Evolutionary conservation across 2,113 vertebrate species (phyloP).

Genomic region (Herpetotheres cachinnans): DNA sequence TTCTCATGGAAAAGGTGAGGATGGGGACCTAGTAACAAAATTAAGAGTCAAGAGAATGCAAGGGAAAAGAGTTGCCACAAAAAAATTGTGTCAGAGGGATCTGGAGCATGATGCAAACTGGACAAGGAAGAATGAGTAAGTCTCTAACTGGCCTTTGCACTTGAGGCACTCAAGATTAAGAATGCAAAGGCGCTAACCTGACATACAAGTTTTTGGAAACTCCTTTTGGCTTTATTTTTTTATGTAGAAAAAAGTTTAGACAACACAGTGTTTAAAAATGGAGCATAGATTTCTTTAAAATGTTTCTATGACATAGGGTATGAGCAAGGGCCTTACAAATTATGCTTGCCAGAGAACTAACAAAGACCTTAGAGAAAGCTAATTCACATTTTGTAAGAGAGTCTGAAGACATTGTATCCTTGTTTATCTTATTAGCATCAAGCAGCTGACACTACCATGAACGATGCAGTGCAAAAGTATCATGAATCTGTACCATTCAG

Average conservation of each 20-base stretch:
- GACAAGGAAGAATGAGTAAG: neutral
- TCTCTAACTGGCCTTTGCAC: neutral
- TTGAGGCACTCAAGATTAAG: neutral
- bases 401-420: neutral
- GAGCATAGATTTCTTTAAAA: neutral
- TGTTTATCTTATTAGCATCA: neutral
- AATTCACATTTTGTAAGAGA: neutral
- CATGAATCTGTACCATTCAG: neutral
- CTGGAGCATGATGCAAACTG: neutral
- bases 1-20: neutral
- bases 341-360: neutral
- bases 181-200: neutral
- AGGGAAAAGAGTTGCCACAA: neutral
- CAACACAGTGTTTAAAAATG: neutral
- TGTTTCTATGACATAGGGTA: neutral
- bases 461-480: neutral
- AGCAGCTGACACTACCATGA: neutral
- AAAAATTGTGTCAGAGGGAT: neutral
- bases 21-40: neutral
- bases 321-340: constrained; percentile 21
- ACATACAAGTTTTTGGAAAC: neutral
- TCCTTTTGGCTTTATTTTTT: neutral
- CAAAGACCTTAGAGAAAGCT: neutral
- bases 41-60: neutral
- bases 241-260: neutral